These are phyloP conservation scores for Pionites leucogaster DNA, from an alignment of 2,113 vertebrate genomes.

Conservation along the genomic window DNA sequence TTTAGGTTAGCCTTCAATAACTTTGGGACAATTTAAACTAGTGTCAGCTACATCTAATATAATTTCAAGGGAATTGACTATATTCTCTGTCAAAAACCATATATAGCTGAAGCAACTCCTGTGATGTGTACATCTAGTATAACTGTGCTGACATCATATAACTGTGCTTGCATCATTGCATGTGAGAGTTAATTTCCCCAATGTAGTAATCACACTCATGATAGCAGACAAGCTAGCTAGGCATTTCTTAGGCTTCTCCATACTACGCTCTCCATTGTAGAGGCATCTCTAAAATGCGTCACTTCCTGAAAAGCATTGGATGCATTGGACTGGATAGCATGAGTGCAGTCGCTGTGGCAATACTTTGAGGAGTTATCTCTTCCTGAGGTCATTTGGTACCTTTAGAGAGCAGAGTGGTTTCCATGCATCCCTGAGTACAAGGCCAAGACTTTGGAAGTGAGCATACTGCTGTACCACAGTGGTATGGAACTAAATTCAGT, in stretches of 20 bases:
- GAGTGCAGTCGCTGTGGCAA: fast-evolving
- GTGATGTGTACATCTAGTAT: background rate
- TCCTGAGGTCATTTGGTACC: background rate
- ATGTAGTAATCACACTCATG: background rate
- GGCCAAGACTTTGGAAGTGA: background rate
- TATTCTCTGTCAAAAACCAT: background rate
- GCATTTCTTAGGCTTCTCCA: background rate
- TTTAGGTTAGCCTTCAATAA: background rate
- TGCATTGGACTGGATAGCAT: background rate
- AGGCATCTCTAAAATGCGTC: background rate
- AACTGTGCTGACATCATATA: background rate
- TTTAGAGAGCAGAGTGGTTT: background rate
- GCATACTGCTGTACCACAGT: background rate
- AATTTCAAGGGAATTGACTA: background rate
- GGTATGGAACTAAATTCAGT: background rate
- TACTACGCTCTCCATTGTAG: background rate
- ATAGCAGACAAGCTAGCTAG: background rate
- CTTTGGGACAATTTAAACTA: background rate
- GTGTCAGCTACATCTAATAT: background rate
- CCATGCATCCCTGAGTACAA: background rate
- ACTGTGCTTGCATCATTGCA: background rate
- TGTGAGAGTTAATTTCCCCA: background rate
- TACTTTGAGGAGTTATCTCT: background rate
- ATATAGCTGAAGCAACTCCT: background rate
- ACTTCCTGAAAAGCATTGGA: background rate